These are phyloP conservation scores for Euwallacea similis DNA, from an alignment of 1,140 invertebrate species.

Conservation along the genomic window DNA sequence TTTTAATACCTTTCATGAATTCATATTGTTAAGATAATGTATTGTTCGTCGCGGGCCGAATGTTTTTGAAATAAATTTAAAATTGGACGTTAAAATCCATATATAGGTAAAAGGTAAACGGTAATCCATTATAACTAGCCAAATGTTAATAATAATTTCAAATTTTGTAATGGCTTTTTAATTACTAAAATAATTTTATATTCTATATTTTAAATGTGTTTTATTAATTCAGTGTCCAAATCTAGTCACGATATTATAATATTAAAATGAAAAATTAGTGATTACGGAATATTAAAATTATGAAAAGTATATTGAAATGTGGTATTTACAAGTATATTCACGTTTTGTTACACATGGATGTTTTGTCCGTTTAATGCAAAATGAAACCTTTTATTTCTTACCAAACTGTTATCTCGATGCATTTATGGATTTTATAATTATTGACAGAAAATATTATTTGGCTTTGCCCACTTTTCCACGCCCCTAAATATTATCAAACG, in stretches of 20 bases:
- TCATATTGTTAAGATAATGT: slow-evolving; percentile 3
- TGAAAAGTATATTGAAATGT: slow-evolving; percentile 36
- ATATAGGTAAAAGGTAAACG: slow-evolving; percentile 34
- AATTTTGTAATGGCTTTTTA: slow-evolving; percentile 37
- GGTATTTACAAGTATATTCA: slow-evolving; percentile 33
- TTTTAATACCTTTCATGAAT: neutral
- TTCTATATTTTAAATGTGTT: slow-evolving; percentile 38
- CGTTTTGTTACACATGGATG: slow-evolving; percentile 21
- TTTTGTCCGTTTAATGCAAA: neutral
- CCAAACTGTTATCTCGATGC: too few relatives aligned
- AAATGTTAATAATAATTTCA: slow-evolving; percentile 37
- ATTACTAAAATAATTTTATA: slow-evolving; percentile 38
- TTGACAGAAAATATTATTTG: too few relatives aligned
- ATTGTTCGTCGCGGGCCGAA: neutral
- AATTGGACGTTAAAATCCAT: slow-evolving; percentile 30
- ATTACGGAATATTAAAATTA: slow-evolving; percentile 36
- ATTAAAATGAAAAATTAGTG: slow-evolving; percentile 32
- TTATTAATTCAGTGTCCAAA: slow-evolving; percentile 35
- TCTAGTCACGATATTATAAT: slow-evolving; percentile 32
- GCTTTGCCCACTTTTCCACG: too few relatives aligned
- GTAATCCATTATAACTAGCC: slow-evolving; percentile 36
- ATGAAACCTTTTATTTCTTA: neutral
- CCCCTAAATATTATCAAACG: too few relatives aligned
- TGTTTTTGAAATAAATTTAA: slow-evolving; percentile 28
- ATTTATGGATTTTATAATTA: too few relatives aligned